These are phyloP conservation scores for Hermaeophaga mercurialis DNA, from an alignment of 2,888 invertebrate genomes.

Conservation along the genomic window DNA sequence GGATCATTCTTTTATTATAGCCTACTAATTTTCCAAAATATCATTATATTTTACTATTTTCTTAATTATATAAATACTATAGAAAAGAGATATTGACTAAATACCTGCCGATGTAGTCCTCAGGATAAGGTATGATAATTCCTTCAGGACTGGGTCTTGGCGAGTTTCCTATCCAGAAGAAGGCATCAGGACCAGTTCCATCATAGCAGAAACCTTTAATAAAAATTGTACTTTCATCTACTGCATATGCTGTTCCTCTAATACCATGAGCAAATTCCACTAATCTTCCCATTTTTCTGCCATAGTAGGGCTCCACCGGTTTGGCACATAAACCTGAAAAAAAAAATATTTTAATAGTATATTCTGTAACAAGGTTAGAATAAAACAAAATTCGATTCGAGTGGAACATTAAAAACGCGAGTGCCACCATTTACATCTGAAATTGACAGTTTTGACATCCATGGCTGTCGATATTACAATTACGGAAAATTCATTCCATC, in stretches of 20 bases:
- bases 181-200: constrained; percentile 85
- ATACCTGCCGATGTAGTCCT: constrained; percentile 79
- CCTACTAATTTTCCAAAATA: too few species aligned
- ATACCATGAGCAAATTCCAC: constrained; percentile 79
- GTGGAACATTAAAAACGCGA: too few species aligned
- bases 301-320: constrained; percentile 72
- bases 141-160: constrained; percentile 82
- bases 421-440: too few species aligned
- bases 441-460: too few species aligned
- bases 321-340: constrained; percentile 49
- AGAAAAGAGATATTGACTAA: too few species aligned
- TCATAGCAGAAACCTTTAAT: constrained; percentile 88
- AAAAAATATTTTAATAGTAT: constrained; percentile 4
- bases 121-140: constrained; percentile 84
- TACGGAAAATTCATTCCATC: too few species aligned
- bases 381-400: too few species aligned
- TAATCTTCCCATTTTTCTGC: constrained; percentile 75
- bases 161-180: constrained; percentile 89
- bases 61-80: too few species aligned
- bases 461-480: too few species aligned
- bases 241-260: constrained; percentile 81
- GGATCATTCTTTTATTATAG: too few species aligned
- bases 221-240: constrained; percentile 87
- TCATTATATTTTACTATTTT: too few species aligned
- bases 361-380: not conserved